Evolutionary conservation across 2,888 invertebrate genomes (phyloP), one percentile per base, ranked within the genome.

Genomic region (Athrips mouffetella): DNA sequence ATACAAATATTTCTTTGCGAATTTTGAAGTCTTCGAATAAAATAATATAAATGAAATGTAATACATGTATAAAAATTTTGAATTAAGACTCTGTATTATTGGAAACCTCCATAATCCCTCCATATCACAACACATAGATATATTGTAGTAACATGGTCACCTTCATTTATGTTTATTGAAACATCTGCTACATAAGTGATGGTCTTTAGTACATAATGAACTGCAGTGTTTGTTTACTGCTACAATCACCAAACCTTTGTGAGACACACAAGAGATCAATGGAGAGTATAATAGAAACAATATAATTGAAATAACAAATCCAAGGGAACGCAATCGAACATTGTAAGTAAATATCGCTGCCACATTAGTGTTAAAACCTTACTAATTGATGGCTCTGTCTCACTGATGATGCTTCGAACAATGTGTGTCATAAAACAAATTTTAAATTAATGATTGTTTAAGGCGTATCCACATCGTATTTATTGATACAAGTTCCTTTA

Each of bases 401-500:
- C n/a, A n/a, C n/a, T n/a, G n/a, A n/a, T n/a, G n/a, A n/a, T n/a
- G n/a, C n/a, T n/a, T 29, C 21, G 33, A 23, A 42, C 3, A 1
- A n/a, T 3, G 16, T 33, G 33, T 33, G 33, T 33, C 33, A 33
- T 33, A 11, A 5, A 7, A 33, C 33, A 33, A 33, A 37, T 48
- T 27, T 39, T 30, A 21, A 10, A 45, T 15, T n/a, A 23, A 23
- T 45, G 13, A 29, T 44, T 30, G 27, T 30, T 41, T 27, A 45
- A 44, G 30, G 35, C 44, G 39, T 49, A 20, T 44, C 11, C 27
- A 41, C 6, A 18, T 13, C 3, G 21, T 18, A 3, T 23, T 31
- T 27, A 47, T 25, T 54, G 60, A 62, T 64, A 64, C 65, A 65
- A 66, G 72, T 74, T 73, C 69, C 68, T 75, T 80, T 67, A 80